Conservation (phyloP, 2,888 invertebrate genomes). For the Oscheius myriophilus region DNA sequence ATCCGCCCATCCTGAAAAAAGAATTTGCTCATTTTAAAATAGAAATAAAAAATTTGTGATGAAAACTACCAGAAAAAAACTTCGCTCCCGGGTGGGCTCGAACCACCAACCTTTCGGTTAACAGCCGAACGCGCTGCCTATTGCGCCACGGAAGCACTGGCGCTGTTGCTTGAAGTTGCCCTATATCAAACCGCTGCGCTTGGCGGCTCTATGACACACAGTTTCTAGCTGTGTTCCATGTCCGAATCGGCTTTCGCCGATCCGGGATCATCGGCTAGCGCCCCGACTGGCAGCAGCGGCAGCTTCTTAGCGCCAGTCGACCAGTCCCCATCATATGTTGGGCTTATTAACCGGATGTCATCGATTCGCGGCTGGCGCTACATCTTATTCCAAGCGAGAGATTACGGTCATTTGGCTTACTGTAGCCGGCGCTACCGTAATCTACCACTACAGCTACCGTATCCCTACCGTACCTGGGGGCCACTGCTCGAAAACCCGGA, state of each 20-base stretch:
- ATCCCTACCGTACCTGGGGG: constrained; percentile 84
- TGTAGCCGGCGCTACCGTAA: background rate
- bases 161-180: constrained; percentile 28
- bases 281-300: too few relatives aligned
- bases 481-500: constrained; percentile 99
- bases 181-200: background rate
- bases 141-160: constrained; percentile 51
- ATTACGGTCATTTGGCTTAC: background rate
- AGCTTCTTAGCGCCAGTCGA: too few relatives aligned
- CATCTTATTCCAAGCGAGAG: background rate
- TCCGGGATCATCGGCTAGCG: constrained; percentile 1
- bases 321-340: background rate
- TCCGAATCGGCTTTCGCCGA: constrained; percentile 16
- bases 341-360: background rate
- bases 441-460: background rate
- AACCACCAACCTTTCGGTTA: constrained; percentile 71
- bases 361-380: background rate
- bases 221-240: background rate
- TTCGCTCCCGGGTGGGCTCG: constrained; percentile 40
- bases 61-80: background rate
- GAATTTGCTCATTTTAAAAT: too few relatives aligned
- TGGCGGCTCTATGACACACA: background rate
- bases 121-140: constrained; percentile 70
- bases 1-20: constrained; percentile 87
- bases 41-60: background rate